Percentiles rank a stretch among this genome's conserved stretches.
These are phyloP conservation scores for Parnassius glacialis DNA, from an alignment of 2,888 invertebrate species.

Conservation along the genomic window DNA sequence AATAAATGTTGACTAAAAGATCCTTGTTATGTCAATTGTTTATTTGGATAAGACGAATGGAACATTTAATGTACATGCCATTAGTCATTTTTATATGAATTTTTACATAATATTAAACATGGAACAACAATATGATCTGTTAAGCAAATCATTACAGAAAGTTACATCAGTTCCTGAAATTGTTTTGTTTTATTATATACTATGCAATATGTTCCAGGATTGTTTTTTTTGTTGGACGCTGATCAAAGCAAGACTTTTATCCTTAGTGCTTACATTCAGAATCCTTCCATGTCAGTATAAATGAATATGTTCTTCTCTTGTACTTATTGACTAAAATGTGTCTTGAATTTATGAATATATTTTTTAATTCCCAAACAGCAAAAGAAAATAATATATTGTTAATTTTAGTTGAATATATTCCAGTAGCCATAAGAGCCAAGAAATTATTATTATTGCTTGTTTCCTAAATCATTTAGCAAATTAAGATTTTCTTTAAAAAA, in stretches of 20 bases:
- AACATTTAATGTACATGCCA: background rate
- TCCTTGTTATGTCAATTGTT: background rate
- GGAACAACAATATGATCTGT: too few species aligned
- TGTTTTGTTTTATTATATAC: too few species aligned
- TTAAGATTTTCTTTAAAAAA: slow-evolving; percentile 33
- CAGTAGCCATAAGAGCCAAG: slow-evolving; percentile 29
- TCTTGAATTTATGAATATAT: background rate
- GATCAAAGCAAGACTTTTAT: too few species aligned
- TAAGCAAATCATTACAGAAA: too few species aligned
- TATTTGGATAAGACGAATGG: background rate
- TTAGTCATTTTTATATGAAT: too few species aligned
- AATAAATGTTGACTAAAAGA: slow-evolving; percentile 1
- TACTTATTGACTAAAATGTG: slow-evolving; percentile 7
- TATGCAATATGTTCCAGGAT: too few species aligned
- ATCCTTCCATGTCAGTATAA: too few species aligned
- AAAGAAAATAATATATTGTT: background rate
- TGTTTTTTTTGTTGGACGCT: too few species aligned
- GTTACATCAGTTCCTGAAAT: too few species aligned
- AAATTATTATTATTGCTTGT: slow-evolving; percentile 20
- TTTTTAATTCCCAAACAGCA: slow-evolving; percentile 8
- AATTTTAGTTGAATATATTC: slow-evolving; percentile 20
- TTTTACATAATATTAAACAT: too few species aligned
- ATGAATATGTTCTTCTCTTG: slow-evolving; percentile 1
- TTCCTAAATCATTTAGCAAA: slow-evolving; percentile 19
- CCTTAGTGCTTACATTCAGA: too few species aligned